Evolutionary conservation across 2,113 vertebrate genomes (phyloP).

Genomic region (Emydocephalus ijimae): DNA sequence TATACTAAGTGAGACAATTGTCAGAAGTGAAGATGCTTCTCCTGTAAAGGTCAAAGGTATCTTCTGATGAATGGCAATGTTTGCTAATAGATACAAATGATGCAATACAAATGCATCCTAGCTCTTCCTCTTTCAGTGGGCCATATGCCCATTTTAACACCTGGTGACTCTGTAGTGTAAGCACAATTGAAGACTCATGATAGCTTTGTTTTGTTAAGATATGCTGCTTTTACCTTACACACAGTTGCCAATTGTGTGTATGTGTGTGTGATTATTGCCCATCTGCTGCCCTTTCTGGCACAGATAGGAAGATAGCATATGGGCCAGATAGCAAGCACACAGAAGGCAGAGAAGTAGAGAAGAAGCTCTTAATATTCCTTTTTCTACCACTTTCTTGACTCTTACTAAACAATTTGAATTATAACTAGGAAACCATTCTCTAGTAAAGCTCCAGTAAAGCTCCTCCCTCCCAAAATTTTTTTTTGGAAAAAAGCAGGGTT

Average conservation of each 20-base stretch:
- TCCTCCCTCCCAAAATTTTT: not conserved
- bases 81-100: constrained; percentile 47
- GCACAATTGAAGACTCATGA: constrained; percentile 54
- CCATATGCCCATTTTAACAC: constrained; percentile 53
- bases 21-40: constrained; percentile 13
- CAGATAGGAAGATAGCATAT: constrained; percentile 64
- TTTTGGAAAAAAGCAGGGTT: not conserved
- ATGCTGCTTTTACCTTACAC: constrained; percentile 56
- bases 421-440: not conserved
- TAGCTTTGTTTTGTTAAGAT: constrained; percentile 63
- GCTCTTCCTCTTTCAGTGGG: constrained; percentile 37
- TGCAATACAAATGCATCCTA: constrained; percentile 36
- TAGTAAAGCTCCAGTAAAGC: not conserved
- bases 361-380: constrained; percentile 40
- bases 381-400: constrained; percentile 38
- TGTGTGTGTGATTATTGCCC: constrained; percentile 60
- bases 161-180: constrained; percentile 32
- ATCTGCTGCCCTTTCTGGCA: constrained; percentile 68
- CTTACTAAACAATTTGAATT: constrained; percentile 4
- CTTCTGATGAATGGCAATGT: constrained; percentile 32
- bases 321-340: constrained; percentile 63
- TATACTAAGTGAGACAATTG: not conserved
- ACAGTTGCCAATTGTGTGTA: constrained; percentile 56
- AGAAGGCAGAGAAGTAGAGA: constrained; percentile 48
- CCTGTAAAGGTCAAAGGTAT: not conserved